phyloP scores from a whole-genome alignment of 2,888 invertebrate species.

The Heteromyza rotundicornis region DNA sequence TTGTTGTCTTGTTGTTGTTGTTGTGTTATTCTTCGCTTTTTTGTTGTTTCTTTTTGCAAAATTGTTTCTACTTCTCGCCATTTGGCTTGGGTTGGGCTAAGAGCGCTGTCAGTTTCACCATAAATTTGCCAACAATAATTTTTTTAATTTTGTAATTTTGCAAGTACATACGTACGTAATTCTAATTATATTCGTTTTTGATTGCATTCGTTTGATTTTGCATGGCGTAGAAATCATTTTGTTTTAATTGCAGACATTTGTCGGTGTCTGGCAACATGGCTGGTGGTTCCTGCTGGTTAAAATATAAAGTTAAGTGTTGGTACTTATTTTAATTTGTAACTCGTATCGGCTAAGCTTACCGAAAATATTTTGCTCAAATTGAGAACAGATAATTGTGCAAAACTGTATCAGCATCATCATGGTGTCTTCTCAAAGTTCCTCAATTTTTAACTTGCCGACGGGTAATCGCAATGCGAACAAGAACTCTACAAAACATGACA shows the following conservation, averaged over 20 bases:
- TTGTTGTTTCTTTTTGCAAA: constrained; percentile 28
- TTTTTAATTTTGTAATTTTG: neutral
- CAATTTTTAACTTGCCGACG: too few relatives aligned
- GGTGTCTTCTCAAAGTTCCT: too few relatives aligned
- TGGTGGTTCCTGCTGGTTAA: too few relatives aligned
- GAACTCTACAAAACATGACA: too few relatives aligned
- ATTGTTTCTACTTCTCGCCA: constrained; percentile 18
- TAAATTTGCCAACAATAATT: constrained; percentile 25
- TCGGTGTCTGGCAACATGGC: constrained; percentile 1
- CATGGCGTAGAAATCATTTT: constrained; percentile 1
- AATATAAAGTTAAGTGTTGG: too few relatives aligned
- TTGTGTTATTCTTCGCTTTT: constrained; percentile 19
- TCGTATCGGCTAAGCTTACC: too few relatives aligned
- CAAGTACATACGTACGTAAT: neutral
- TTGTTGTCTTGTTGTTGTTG: constrained; percentile 18
- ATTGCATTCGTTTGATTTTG: too few relatives aligned
- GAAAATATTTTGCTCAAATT: too few relatives aligned
- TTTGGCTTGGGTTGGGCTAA: constrained; percentile 28
- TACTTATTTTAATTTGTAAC: too few relatives aligned
- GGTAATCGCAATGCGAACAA: too few relatives aligned
- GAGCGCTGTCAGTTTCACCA: constrained; percentile 26
- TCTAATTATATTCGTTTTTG: constrained; percentile 1
- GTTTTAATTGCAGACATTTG: constrained; percentile 9
- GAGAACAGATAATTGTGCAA: too few relatives aligned
- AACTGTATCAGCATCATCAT: too few relatives aligned